Base-by-base conservation (phyloP, 1,140 invertebrate species). In the Drosophila bocqueti region DNA sequence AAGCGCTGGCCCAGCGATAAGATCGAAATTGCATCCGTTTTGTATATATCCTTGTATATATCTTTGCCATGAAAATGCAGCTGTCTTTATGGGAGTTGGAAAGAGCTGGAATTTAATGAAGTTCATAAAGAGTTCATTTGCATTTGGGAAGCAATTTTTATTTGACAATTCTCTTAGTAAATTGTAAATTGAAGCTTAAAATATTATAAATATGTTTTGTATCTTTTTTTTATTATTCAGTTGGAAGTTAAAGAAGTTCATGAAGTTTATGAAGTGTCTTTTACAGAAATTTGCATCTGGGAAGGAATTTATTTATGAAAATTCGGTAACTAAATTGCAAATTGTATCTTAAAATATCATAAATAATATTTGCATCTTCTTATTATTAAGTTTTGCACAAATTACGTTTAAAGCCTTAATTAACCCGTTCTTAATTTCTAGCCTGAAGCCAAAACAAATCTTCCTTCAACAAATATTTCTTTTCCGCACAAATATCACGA, bases 21-120 rank as follows among this genome's bases (percentile, higher is more conserved):
- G 66, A 83, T 80, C 60, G 42, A 57, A 76, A 76, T 76, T 79
- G 76, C 76, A 83, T 77, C 75, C 75, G 75, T 18, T 50, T 34
- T 34, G 31, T 34, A 34, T 34, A 34, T 34, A 34, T 34, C 31
- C 3, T 11, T 10, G 31, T 34, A 34, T 34, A 31, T 31, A 76
- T 76, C 18, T 49, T 47, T 43, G 31, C 38, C 10, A 21, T 24
- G 18, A n/a, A 40, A 72, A 21, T 74, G 60, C 76, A 74, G 69
- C 65, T 81, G 60, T 60, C 55, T 18, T 55, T 57, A 57, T n/a
- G 13, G 16, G 24, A 8, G 15, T 4, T 38, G 46, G 18, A 40
- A 42, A 15, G 16, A 50, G 21, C 21, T 29, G 9, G 6, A 21
- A 40, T 18, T 38, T 24, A 16, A 57, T 57, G 3, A 15, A 24